Evolutionary conservation across 2,888 invertebrate genomes (phyloP).

Genomic region (Xanthostigma xanthostigma): DNA sequence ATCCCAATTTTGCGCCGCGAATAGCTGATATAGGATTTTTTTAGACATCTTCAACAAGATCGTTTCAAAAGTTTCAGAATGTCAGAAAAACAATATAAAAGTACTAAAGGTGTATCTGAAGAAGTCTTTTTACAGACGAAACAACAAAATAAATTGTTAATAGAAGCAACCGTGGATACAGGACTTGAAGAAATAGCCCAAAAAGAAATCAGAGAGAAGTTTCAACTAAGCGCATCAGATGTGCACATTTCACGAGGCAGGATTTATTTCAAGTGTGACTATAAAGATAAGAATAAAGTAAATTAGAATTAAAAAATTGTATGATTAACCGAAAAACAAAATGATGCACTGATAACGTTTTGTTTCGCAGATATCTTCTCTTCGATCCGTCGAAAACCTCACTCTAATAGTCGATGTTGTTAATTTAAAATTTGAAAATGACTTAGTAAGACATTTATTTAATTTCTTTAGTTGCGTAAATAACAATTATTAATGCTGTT

Average conservation of each 20-base stretch:
- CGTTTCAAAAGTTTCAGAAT: too few species aligned
- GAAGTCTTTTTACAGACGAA: too few species aligned
- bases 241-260: neutral
- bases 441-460: neutral
- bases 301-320: too few species aligned
- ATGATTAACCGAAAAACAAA: neutral
- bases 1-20: too few species aligned
- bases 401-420: neutral
- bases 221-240: neutral
- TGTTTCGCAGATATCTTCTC: too few species aligned
- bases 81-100: too few species aligned
- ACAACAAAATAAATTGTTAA: neutral
- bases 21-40: too few species aligned
- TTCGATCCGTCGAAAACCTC: neutral
- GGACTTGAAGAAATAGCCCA: neutral
- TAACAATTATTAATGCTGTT: too few species aligned
- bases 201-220: neutral
- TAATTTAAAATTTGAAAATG: neutral
- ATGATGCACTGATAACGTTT: too few species aligned
- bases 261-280: neutral
- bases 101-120: too few species aligned
- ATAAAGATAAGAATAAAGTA: neutral
- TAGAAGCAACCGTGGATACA: slow-evolving; percentile 2
- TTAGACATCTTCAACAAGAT: too few species aligned
- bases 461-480: too few species aligned